Base-by-base conservation (phyloP, 2,797 vertebrate genomes). In the Psittacula echo region DNA sequence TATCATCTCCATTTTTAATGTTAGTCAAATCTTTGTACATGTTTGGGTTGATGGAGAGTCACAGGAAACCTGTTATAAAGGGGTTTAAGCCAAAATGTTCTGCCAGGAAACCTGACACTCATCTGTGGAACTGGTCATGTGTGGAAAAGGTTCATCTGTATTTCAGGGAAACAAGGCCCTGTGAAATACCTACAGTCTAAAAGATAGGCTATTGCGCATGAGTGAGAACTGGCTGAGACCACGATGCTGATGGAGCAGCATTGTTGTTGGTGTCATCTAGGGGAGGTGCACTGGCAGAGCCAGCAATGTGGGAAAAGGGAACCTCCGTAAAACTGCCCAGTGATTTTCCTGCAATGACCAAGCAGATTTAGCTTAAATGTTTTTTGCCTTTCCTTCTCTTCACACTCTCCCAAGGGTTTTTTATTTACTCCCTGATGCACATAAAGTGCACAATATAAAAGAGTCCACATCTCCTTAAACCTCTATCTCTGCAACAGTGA, bases 361-460 rank as follows among this genome's bases (percentile, higher is more conserved):
- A 30, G 16, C 37, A 10, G 4, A 50, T 84, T 71, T 34, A 34
- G 34, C 34, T 65, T 78, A 54, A 62, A 72, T 2, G 3, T 19
- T 89, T 86, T 68, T 78, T 83, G 80, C 86, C 66, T 95, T 86
- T 73, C 44, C 66, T 93, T 85, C 48, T 62, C 39, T 54, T 42
- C 41, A 6, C 4, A 1, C 1, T 39, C 44, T 51, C 45, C 32
- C 41, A 6, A 14, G 62, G 65, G 61, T 62, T 50, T 51, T 65
- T n/a, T 73, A 62, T 76, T 73, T 7, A 37, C 39, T 75, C 72
- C 26, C 16, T 1, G 80, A 79, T 77, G 58, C 50, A 50, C 13
- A 1, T 37, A 32, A 32, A 7, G 21, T 53, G 60, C 1, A 9
- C 45, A 65, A 23, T 37, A 29, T 30, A 2, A 5, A 82, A 86